A percentile compares a stretch with the other conserved stretches of the same genome.
Conservation (phyloP, 2,888 invertebrate genomes). For the Chrysina gloriosa region DNA sequence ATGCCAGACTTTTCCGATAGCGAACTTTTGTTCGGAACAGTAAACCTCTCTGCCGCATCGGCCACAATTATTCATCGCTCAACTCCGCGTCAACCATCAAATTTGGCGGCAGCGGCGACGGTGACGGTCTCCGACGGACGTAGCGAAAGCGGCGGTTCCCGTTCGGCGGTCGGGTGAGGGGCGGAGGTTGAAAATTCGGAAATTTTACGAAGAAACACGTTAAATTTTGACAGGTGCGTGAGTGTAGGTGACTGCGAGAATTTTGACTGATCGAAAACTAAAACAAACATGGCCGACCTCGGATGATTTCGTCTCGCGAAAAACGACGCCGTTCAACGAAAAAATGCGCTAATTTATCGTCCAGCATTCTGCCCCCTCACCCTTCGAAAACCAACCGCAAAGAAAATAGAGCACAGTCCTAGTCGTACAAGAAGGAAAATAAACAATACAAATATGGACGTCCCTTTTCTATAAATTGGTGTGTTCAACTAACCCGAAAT, state of each 20-base stretch:
- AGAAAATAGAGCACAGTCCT: no score
- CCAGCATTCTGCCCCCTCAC: no score
- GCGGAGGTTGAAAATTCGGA: neutral
- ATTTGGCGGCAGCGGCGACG: neutral
- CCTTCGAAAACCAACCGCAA: no score
- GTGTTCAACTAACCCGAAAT: no score
- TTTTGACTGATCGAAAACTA: conserved; percentile 33
- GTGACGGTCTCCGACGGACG: neutral
- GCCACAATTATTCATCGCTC: conserved; percentile 52
- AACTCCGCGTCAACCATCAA: conserved; percentile 20
- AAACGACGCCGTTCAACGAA: no score
- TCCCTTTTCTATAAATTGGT: no score
- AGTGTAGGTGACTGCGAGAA: conserved; percentile 3
- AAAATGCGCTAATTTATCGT: no score
- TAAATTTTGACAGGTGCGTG: conserved; percentile 40
- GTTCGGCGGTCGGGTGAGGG: no score
- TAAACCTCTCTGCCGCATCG: conserved; percentile 62
- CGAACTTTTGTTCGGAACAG: conserved; percentile 60
- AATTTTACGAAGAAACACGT: conserved; percentile 30
- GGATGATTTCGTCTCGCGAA: no score
- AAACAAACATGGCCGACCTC: no score
- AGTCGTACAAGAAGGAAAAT: no score
- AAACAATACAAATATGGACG: no score
- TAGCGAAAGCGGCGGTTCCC: neutral
- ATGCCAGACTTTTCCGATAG: conserved; percentile 62